Evolutionary conservation across 2,888 invertebrate species (phyloP), one percentile per base, ranked within the genome.

Genomic region (Rhagonycha fulva): DNA sequence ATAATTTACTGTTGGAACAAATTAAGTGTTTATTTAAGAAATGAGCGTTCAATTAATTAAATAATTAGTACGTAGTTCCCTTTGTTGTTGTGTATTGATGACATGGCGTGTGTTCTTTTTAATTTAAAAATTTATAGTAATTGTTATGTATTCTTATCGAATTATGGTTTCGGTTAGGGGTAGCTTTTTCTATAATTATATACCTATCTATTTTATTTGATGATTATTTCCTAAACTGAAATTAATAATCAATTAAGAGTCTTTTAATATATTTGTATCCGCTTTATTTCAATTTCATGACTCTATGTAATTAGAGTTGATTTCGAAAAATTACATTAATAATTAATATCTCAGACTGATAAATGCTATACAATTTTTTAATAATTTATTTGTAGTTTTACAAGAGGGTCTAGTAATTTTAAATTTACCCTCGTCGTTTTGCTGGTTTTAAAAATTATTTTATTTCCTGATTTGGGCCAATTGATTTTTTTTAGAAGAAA

Each of bases 21-120:
- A 83, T 84, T 83, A 81, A 79, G 76, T 84, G 80, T 84, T 84
- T 84, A 82, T 83, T 77, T 80, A 81, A 80, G 76, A 83, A 84
- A 84, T 81, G 83, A 82, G 80, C 77, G 77, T 78, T 80, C 82
- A 82, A 84, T 84, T 82, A 83, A 83, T 83, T 80, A 83, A 82
- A 82, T 82, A 82, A 82, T 83, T 84, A 82, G 78, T 79, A 82
- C 81, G 7, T 47, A 47, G n/a, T 83, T 82, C 82, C 79, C 80
- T 80, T 78, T 82, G 81, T 78, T 82, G 81, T 81, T 72, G 76
- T 66, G 78, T 82, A 83, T 82, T 81, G 81, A 82, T 82, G 83
- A 80, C 74, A 80, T 80, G 66, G 79, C 80, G 80, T 82, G 80
- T 76, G 78, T 70, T 66, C 73, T 75, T 80, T 81, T 76, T 71